Evolutionary conservation across 2,888 invertebrate species (phyloP), one percentile per base, ranked within the genome.

Genomic region (Mythimna impura): DNA sequence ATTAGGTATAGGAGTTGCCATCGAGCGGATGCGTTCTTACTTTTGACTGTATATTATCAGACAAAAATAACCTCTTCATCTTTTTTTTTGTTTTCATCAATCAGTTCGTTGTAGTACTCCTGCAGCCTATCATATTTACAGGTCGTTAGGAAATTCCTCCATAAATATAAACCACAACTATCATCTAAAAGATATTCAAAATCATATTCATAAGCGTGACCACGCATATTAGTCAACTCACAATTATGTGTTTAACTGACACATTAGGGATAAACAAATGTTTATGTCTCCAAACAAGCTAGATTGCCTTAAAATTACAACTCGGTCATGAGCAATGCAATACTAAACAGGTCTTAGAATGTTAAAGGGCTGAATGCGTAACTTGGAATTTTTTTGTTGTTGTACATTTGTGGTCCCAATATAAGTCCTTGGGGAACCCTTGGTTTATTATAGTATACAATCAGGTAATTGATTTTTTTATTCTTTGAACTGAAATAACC

Each of bases 251-350:
- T 22, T 66, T 73, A 76, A 47, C 65, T 70, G 30, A 80, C 73
- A 58, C 34, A 57, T 76, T 77, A 69, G 71, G 70, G 36, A 83
- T 76, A 77, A 81, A 78, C 70, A 79, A 86, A 80, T 74, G 83
- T 67, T 71, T 72, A 80, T 68, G 61, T 57, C 68, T 71, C 64
- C 63, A 77, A 84, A 83, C 81, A 82, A 84, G 87, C 86, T 86
- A 70, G 91, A 88, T 89, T 89, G 78, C 91, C 90, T 90, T 90
- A 88, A 90, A 88, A 88, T 88, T 83, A 83, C 83, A 90, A 85
- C 84, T 89, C 85, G 90, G 91, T 89, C 91, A 90, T 90, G 90
- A 87, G 85, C 88, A 85, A 72, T 57, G n/a, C 34, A 76, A 61
- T 50, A 72, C 64, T 80, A 86, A 89, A 87, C 89, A 76, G 78